phyloP scores from a whole-genome alignment of 2,797 vertebrate species.

The Channallabes apus region DNA sequence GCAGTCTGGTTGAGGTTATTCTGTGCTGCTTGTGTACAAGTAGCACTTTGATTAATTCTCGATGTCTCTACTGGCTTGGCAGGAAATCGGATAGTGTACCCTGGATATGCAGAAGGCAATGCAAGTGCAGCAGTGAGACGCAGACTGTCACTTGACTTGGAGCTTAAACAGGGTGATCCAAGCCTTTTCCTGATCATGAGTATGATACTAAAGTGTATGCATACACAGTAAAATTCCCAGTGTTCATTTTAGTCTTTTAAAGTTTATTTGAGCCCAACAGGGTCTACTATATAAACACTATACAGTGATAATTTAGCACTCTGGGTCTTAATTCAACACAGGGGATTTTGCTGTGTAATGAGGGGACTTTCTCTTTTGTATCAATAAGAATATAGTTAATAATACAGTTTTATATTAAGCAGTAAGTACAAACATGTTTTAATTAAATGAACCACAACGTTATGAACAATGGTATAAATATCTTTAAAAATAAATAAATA shows the following conservation, averaged over 20 bases:
- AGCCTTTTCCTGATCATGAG: slow-evolving; percentile 7
- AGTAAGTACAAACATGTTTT: neutral
- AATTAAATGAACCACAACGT: neutral
- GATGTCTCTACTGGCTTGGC: slow-evolving; percentile 46
- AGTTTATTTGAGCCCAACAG: no score
- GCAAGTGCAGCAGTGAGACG: slow-evolving; percentile 69
- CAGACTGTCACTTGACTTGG: slow-evolving; percentile 76
- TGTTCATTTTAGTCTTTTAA: no score
- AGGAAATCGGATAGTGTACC: slow-evolving; percentile 77
- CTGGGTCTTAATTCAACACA: no score
- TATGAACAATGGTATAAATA: neutral
- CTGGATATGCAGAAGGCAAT: slow-evolving; percentile 75
- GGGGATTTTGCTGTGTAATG: no score
- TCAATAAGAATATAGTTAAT: neutral
- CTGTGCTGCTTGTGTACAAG: slow-evolving; percentile 30
- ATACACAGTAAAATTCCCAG: no score
- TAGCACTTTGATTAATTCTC: slow-evolving; percentile 39
- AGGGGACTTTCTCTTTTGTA: neutral
- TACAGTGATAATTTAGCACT: no score
- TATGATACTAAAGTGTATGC: neutral
- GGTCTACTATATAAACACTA: no score
- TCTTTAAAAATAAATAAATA: neutral
- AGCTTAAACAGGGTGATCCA: slow-evolving; percentile 73
- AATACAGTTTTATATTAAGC: neutral
- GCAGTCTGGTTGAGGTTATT: slow-evolving; percentile 15